phyloP scores from a whole-genome alignment of 2,888 invertebrate species.

The Catocala fraxini region DNA sequence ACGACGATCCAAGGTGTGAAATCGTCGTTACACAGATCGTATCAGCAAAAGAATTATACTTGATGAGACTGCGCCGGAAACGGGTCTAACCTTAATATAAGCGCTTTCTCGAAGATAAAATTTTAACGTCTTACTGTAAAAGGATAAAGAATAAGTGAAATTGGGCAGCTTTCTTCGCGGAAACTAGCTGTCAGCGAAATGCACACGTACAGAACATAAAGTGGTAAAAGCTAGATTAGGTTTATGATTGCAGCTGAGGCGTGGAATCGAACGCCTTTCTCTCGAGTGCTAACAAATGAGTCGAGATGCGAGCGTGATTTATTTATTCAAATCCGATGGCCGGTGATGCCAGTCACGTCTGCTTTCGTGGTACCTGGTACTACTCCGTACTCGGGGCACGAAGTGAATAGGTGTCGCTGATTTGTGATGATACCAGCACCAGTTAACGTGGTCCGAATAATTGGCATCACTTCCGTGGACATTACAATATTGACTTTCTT shows the following conservation, averaged over 20 bases:
- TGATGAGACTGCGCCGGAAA: slow-evolving; percentile 58
- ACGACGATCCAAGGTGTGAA: slow-evolving; percentile 55
- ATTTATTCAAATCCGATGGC: slow-evolving; percentile 81
- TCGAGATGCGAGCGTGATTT: slow-evolving; percentile 73
- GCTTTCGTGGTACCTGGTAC: slow-evolving; percentile 19
- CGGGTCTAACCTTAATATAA: slow-evolving; percentile 17
- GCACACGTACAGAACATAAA: slow-evolving; percentile 64
- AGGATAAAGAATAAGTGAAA: slow-evolving; percentile 59
- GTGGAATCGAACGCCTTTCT: slow-evolving; percentile 81
- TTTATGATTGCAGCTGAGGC: slow-evolving; percentile 69
- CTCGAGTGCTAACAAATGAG: slow-evolving; percentile 77
- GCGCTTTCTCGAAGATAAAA: slow-evolving; percentile 15
- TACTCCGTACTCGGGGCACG: slow-evolving; percentile 58
- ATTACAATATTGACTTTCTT: slow-evolving; percentile 24
- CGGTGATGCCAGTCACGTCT: slow-evolving; percentile 75
- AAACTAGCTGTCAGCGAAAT: slow-evolving; percentile 55
- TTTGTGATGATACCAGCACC: slow-evolving; percentile 64
- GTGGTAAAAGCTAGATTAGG: slow-evolving; percentile 75
- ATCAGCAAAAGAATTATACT: slow-evolving; percentile 45
- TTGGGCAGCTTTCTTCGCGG: slow-evolving; percentile 45
- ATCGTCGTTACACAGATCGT: slow-evolving; percentile 51
- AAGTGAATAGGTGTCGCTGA: slow-evolving; percentile 66
- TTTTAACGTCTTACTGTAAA: slow-evolving; percentile 25
- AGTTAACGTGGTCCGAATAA: slow-evolving; percentile 53
- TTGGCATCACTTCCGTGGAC: slow-evolving; percentile 38